Base-by-base conservation (phyloP, 2,888 invertebrate genomes). In the Sthenelais limicola region DNA sequence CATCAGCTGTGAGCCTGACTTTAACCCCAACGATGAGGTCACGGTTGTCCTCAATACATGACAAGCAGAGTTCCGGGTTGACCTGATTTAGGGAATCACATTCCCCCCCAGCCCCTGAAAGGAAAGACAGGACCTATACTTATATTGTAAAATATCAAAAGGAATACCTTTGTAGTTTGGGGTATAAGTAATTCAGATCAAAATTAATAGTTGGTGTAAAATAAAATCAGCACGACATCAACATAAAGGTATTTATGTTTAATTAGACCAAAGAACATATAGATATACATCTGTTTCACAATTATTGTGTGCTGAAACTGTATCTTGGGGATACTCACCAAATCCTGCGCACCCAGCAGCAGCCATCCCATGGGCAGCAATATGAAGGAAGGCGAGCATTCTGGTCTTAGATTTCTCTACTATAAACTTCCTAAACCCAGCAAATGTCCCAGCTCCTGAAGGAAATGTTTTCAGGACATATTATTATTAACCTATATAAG, bases 1-100 rank as follows among this genome's bases (percentile, higher is more conserved):
- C 79, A 9, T 68, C 76, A 5, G 74, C 43, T 28, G 80, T 74
- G 21, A 85, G 75, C 3, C 85, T 77, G 52, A 84, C 79, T 76
- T 85, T 85, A 62, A 85, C 81, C 32, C 85, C 85, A 0, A 84
- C 81, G 21, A 83, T 80, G 52, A 82, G 77, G 72, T 84, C 82
- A 54, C 78, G 78, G 74, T 84, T 83, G 4, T 78, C 72, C 32
- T 76, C 72, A 15, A 84, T 77, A 68, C 80, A 80, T 28, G 75
- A 48, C 28, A 75, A 71, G 74, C 84, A 84, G 12, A 75, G 68
- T 0, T 80, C 78, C 9, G 78, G 79, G 62, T 82, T 79, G 18
- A 83, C 76, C 43, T 79, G 78, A 33, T 82, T 81, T n/a, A 84
- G 73, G 5, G 82, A 81, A 68, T 85, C 85, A 24, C 82, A 80